phyloP scores from a whole-genome alignment of 1,140 invertebrate species.

The Drosophila navojoa region DNA sequence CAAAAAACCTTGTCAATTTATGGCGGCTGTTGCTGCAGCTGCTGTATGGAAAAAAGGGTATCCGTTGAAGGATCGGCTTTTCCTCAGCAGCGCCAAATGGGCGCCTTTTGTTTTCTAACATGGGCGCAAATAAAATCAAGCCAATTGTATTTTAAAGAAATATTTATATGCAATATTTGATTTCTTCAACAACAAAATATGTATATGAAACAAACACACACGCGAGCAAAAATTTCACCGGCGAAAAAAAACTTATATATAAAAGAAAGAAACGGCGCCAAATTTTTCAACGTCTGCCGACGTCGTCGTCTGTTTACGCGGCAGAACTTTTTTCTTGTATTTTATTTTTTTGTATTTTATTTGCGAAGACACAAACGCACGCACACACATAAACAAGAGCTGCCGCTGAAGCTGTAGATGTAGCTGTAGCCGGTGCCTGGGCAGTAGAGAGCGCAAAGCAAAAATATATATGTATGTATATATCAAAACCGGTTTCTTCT shows the following conservation, averaged over 20 bases:
- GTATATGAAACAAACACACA: slow-evolving; percentile 4
- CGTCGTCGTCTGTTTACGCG: slow-evolving; percentile 55
- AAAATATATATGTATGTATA: slow-evolving; percentile 12
- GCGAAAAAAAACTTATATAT: slow-evolving; percentile 33
- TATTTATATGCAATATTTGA: background rate
- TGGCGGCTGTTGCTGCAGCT: slow-evolving; percentile 1
- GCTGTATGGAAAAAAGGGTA: background rate
- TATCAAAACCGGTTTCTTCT: slow-evolving; percentile 56
- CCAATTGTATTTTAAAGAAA: slow-evolving; percentile 16
- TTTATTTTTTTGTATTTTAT: slow-evolving; percentile 18
- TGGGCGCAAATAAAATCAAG: slow-evolving; percentile 6
- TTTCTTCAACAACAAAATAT: background rate
- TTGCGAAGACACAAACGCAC: slow-evolving; percentile 22
- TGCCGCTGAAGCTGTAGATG: slow-evolving; percentile 27
- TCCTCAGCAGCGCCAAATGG: slow-evolving; percentile 39
- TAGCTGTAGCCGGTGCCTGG: slow-evolving; percentile 53
- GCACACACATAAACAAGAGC: slow-evolving; percentile 48
- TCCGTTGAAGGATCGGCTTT: slow-evolving; percentile 28
- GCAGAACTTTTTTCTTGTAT: slow-evolving; percentile 39
- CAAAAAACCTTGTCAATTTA: slow-evolving; percentile 59
- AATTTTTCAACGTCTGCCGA: slow-evolving; percentile 54
- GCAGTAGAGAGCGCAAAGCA: slow-evolving; percentile 12
- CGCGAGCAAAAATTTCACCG: slow-evolving; percentile 57
- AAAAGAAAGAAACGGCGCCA: slow-evolving; percentile 73
- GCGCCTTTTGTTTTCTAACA: slow-evolving; percentile 39